Percentiles rank a stretch among this genome's conserved stretches.
Conservation (phyloP, 2,888 invertebrate genomes). For the Hydropsyche betteni region DNA sequence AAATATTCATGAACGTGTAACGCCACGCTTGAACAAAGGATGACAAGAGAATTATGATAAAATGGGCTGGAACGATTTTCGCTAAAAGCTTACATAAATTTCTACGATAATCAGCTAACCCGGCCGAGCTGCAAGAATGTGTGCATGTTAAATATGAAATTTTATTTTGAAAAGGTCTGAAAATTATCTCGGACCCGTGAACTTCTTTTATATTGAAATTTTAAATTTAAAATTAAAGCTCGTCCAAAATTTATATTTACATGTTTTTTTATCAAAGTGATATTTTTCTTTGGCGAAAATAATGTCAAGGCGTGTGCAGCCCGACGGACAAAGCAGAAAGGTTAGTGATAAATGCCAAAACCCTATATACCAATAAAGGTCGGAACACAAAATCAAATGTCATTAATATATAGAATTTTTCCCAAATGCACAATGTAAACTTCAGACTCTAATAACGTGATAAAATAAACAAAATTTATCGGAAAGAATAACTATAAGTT, state of each 20-base stretch:
- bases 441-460: not conserved
- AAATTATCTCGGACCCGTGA: not conserved
- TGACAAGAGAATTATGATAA: conserved; percentile 27
- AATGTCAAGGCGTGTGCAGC: conserved; percentile 25
- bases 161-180: not conserved
- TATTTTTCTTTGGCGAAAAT: not conserved
- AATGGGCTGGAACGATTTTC: conserved; percentile 26
- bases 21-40: conserved; percentile 14
- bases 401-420: not conserved
- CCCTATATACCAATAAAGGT: conserved; percentile 23
- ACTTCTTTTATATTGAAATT: not conserved
- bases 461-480: not conserved
- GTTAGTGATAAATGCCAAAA: conserved; percentile 34
- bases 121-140: not conserved
- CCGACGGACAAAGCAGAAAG: conserved; percentile 11
- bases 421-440: not conserved
- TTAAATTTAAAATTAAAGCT: too few species aligned
- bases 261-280: too few species aligned
- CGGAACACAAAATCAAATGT: conserved; percentile 26
- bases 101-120: conserved; percentile 17
- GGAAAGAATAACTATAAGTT: not conserved
- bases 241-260: too few species aligned
- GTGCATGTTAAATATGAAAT: conserved; percentile 8
- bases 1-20: conserved; percentile 12
- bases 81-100: conserved; percentile 26